Conservation (phyloP, 2,797 vertebrate genomes). For the Thamnophis elegans region DNA sequence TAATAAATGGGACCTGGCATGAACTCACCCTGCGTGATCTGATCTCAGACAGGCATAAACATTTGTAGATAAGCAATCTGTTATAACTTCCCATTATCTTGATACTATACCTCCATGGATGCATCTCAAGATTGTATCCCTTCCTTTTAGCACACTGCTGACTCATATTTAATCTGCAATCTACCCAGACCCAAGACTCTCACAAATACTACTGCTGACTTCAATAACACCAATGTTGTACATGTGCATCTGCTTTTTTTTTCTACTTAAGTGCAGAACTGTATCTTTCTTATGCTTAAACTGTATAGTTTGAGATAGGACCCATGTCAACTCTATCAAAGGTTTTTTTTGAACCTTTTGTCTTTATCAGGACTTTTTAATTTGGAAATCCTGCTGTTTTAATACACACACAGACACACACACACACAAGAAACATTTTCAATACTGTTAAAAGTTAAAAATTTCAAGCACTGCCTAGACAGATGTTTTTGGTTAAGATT, state of each 20-base stretch:
- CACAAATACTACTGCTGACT: neutral
- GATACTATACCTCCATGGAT: neutral
- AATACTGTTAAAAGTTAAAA: neutral
- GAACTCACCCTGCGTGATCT: neutral
- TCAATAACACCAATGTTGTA: neutral
- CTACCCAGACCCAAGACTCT: neutral
- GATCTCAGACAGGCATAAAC: neutral
- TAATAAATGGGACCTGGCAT: neutral
- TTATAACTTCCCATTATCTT: neutral
- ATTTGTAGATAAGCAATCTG: neutral
- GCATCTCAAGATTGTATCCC: neutral
- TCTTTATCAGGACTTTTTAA: neutral
- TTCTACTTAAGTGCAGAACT: neutral
- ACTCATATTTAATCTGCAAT: neutral
- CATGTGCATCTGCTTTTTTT: neutral
- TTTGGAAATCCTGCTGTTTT: neutral
- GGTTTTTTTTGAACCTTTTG: neutral
- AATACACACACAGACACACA: neutral
- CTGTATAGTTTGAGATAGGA: neutral
- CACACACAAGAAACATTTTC: neutral
- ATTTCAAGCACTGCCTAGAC: neutral
- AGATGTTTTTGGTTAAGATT: neutral
- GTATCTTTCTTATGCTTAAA: neutral
- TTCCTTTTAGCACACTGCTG: neutral
- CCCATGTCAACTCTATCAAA: neutral